phyloP scores from a whole-genome alignment of 2,888 invertebrate genomes.

The Phrixothrix hirtus region DNA sequence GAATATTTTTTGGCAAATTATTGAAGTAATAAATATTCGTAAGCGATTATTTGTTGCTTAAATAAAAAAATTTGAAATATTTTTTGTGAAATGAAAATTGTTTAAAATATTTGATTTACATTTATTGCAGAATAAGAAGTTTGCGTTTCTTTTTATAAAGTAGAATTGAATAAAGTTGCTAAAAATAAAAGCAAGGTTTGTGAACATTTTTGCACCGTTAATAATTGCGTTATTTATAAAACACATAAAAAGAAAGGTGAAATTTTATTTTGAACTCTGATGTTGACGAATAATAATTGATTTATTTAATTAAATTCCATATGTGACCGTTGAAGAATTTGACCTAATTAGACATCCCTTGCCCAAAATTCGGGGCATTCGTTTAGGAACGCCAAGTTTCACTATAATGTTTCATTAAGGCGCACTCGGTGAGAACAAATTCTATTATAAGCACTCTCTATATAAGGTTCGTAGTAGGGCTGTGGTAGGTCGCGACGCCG shows the following conservation, averaged over 20 bases:
- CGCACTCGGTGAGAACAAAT: conserved; percentile 33
- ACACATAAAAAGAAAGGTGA: no score
- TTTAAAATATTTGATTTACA: no score
- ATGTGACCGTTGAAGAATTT: conserved; percentile 2
- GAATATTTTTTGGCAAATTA: no score
- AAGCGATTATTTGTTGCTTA: no score
- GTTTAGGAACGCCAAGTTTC: conserved; percentile 27
- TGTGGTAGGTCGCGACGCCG: conserved; percentile 37
- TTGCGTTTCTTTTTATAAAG: no score
- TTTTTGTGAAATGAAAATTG: no score
- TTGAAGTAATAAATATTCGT: no score
- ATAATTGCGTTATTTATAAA: not conserved
- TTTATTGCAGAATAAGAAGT: no score
- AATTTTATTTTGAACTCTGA: no score
- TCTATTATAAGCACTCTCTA: conserved; percentile 49
- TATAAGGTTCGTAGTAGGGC: conserved; percentile 47
- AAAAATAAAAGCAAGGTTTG: not conserved
- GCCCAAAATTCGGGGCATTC: conserved; percentile 21
- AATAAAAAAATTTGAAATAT: no score
- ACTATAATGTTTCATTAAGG: conserved; percentile 38
- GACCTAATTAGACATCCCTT: conserved; percentile 20
- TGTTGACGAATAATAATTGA: not conserved
- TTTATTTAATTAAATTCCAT: not conserved
- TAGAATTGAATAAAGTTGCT: no score
- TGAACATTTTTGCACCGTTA: not conserved